These are phyloP conservation scores for Halictus quadricinctus DNA, from an alignment of 2,888 invertebrate species.

Conservation along the genomic window DNA sequence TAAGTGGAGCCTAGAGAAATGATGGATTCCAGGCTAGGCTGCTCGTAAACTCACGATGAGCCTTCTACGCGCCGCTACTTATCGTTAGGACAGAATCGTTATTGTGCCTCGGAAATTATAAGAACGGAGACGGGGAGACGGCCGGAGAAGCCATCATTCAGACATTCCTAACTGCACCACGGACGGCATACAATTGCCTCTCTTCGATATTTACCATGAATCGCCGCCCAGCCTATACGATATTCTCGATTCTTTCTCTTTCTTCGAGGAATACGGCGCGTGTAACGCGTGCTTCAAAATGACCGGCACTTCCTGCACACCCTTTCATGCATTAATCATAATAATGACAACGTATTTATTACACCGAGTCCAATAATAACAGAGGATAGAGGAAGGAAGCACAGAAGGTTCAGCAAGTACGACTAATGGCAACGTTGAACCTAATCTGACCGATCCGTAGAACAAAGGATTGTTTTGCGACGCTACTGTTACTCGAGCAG, in stretches of 20 bases:
- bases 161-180: slow-evolving; percentile 3
- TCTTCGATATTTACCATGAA: slow-evolving; percentile 23
- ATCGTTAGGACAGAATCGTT: slow-evolving; percentile 29
- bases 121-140: slow-evolving; percentile 12
- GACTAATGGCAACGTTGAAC: not conserved
- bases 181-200: slow-evolving; percentile 3
- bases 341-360: too few relatives aligned
- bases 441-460: not conserved
- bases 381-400: not conserved
- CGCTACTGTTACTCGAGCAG: not conserved
- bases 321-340: not conserved
- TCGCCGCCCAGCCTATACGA: not conserved
- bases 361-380: not conserved
- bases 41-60: slow-evolving; percentile 40
- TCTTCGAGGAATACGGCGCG: not conserved
- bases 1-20: slow-evolving; percentile 57
- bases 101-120: slow-evolving; percentile 30
- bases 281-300: not conserved
- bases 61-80: slow-evolving; percentile 26
- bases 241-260: not conserved
- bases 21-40: slow-evolving; percentile 43
- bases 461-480: not conserved
- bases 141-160: not conserved
- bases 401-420: not conserved
- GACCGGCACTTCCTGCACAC: not conserved